Conservation (phyloP, 2,797 vertebrate genomes). For the Amazona finschi region DNA sequence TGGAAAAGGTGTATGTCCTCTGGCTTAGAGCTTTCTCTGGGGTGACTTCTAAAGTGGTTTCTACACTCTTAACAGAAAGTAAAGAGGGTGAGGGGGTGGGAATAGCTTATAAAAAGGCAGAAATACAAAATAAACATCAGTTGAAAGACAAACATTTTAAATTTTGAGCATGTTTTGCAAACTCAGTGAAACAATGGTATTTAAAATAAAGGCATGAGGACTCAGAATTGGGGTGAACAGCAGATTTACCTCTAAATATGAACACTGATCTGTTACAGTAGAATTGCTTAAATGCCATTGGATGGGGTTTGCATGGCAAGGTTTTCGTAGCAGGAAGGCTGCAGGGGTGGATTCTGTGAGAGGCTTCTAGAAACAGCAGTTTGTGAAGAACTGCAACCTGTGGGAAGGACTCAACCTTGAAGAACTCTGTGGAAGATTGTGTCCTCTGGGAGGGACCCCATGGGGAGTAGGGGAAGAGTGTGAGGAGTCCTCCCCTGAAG, state of each 20-base stretch:
- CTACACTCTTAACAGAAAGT: not conserved
- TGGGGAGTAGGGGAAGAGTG: not conserved
- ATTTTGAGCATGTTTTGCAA: not conserved
- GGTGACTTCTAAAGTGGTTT: conserved; percentile 34
- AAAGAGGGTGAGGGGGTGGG: rapidly evolving
- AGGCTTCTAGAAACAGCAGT: not conserved
- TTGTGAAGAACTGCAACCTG: not conserved
- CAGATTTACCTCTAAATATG: not conserved
- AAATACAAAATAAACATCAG: not conserved
- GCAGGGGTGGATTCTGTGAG: not conserved
- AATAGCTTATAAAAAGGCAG: not conserved
- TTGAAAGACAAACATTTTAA: not conserved
- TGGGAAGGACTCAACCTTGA: not conserved
- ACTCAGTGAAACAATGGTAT: not conserved
- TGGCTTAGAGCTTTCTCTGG: conserved; percentile 2
- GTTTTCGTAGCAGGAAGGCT: not conserved
- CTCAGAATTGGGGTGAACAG: not conserved
- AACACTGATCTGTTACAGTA: not conserved
- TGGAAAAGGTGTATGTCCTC: conserved; percentile 43
- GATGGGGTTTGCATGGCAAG: not conserved
- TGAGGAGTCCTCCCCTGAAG: not conserved
- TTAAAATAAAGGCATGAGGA: not conserved
- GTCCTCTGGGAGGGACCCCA: not conserved
- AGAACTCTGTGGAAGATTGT: not conserved
- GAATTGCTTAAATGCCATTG: not conserved